Percentiles rank a stretch among this genome's conserved stretches.
Conservation (phyloP, 2,797 vertebrate genomes). For the Chiroxiphia lanceolata region DNA sequence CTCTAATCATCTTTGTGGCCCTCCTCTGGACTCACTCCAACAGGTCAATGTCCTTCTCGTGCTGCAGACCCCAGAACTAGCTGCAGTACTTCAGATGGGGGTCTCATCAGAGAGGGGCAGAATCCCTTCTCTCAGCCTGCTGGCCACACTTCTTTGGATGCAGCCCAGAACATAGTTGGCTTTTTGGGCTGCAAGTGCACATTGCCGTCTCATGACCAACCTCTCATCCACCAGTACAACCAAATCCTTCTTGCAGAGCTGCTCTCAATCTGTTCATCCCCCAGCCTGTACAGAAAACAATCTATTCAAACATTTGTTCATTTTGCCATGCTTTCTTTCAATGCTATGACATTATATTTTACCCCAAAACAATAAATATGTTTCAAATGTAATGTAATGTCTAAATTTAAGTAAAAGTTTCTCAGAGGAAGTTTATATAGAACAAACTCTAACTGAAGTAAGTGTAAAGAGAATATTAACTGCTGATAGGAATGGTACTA, state of each 20-base stretch:
- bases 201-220: neutral
- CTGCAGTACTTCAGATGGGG: neutral
- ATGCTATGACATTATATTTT: neutral
- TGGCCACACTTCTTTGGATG: neutral
- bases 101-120: neutral
- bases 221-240: neutral
- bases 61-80: neutral
- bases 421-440: neutral
- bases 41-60: neutral
- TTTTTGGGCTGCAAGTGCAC: neutral
- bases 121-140: neutral
- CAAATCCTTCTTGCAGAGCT: neutral
- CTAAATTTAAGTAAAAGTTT: neutral
- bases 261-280: neutral
- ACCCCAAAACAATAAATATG: neutral
- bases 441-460: neutral
- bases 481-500: neutral
- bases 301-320: neutral
- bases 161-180: neutral
- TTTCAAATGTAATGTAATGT: neutral
- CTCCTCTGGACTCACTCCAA: neutral
- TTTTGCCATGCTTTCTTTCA: neutral
- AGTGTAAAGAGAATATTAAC: neutral
- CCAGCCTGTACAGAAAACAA: neutral
- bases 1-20: rapidly evolving